Percentiles rank a stretch among this genome's conserved stretches.
These are phyloP conservation scores for Idaea dimidiata DNA, from an alignment of 2,888 invertebrate genomes.

Conservation along the genomic window DNA sequence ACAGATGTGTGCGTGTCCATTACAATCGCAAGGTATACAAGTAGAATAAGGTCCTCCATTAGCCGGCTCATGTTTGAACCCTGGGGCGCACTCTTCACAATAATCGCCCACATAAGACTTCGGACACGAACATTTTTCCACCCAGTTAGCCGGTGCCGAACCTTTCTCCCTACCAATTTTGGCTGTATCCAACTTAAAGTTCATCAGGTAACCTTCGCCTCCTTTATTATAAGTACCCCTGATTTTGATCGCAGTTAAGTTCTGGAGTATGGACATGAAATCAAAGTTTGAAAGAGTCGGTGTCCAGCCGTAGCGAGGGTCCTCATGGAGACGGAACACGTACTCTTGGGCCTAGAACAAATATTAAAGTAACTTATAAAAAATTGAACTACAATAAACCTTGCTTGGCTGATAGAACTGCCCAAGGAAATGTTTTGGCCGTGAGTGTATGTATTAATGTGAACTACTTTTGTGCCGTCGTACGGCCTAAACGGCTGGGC, in stretches of 20 bases:
- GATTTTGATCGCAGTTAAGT: conserved; percentile 96
- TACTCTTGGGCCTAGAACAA: conserved; percentile 85
- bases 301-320: conserved; percentile 95
- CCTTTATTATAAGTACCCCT: conserved; percentile 93
- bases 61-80: conserved; percentile 94
- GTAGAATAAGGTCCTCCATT: conserved; percentile 95
- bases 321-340: conserved; percentile 94
- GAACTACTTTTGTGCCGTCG: too few species aligned
- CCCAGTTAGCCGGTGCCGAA: conserved; percentile 90
- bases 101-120: conserved; percentile 94
- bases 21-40: conserved; percentile 98
- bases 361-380: background rate
- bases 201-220: conserved; percentile 93
- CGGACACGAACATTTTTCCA: conserved; percentile 96
- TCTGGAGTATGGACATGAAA: conserved; percentile 95
- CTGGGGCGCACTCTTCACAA: conserved; percentile 98
- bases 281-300: conserved; percentile 92
- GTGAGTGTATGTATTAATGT: too few species aligned
- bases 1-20: conserved; percentile 97
- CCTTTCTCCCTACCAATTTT: conserved; percentile 86
- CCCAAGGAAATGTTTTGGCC: too few species aligned
- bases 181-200: conserved; percentile 94
- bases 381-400: background rate
- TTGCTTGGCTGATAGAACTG: background rate
- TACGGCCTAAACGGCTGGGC: too few species aligned